Conservation (phyloP, 2,113 vertebrate genomes). For the Sinocyclocheilus anshuiensis region DNA sequence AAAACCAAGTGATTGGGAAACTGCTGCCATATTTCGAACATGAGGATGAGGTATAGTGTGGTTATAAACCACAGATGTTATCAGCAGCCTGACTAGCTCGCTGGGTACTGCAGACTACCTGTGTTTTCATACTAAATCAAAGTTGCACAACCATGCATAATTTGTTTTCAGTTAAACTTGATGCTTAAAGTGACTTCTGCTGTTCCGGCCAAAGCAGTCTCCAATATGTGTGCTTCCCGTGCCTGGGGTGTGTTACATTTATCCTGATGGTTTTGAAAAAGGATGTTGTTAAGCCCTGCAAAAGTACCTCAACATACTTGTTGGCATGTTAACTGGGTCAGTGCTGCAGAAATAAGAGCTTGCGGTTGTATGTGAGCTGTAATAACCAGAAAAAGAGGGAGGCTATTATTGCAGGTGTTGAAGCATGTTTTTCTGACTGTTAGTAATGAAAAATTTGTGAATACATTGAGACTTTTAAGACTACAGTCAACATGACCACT, state of each 20-base stretch:
- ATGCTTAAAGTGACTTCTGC: neutral
- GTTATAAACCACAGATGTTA: constrained; percentile 58
- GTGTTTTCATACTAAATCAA: neutral
- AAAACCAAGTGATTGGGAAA: constrained; percentile 4
- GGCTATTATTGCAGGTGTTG: neutral
- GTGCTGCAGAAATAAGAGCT: neutral
- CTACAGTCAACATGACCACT: neutral
- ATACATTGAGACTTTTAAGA: neutral
- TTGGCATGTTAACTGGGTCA: constrained; percentile 53
- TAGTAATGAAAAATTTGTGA: neutral
- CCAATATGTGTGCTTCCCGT: neutral
- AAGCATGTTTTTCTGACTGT: neutral
- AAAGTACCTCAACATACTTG: constrained; percentile 43
- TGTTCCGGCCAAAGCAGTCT: neutral
- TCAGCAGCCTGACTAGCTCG: constrained; percentile 47
- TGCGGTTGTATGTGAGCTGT: constrained; percentile 1
- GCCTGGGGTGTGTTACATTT: constrained; percentile 1
- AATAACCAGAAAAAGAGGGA: neutral
- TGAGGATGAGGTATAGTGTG: neutral
- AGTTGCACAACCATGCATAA: constrained; percentile 8
- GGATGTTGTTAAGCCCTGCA: constrained; percentile 28
- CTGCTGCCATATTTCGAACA: neutral
- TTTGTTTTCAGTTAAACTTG: neutral
- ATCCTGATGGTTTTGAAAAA: constrained; percentile 29
- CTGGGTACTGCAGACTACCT: constrained; percentile 21